A percentile compares a stretch with the other conserved stretches of the same genome.
Conservation (phyloP, 2,888 invertebrate genomes). For the Orthosia gothica region DNA sequence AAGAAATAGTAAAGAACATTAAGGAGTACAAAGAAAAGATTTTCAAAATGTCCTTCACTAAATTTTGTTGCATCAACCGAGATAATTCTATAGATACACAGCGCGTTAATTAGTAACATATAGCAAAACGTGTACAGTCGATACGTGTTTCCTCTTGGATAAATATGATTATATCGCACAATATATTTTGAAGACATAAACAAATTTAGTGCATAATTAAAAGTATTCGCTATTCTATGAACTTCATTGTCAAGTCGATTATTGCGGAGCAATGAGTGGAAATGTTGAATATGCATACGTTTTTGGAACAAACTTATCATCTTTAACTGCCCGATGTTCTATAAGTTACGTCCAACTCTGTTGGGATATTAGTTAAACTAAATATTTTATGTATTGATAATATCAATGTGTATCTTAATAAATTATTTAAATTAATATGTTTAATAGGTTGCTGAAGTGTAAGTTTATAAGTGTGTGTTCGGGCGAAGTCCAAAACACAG, state of each 20-base stretch:
- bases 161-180: conserved; percentile 10
- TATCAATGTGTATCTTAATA: too few species aligned
- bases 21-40: neutral
- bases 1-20: neutral
- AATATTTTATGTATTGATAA: too few species aligned
- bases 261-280: too few species aligned
- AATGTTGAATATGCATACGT: too few species aligned
- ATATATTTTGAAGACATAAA: conserved; percentile 27
- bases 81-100: neutral
- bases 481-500: too few species aligned
- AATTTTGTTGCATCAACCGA: neutral
- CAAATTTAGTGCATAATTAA: conserved; percentile 2
- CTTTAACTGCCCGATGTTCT: too few species aligned
- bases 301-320: too few species aligned
- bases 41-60: neutral
- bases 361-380: too few species aligned
- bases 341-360: too few species aligned
- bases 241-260: neutral
- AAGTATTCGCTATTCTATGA: conserved; percentile 16
- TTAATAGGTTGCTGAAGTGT: too few species aligned
- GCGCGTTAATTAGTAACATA: neutral
- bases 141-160: neutral
- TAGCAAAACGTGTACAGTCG: neutral
- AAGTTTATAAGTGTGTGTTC: too few species aligned
- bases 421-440: too few species aligned